Evolutionary conservation across 2,113 vertebrate species (phyloP), one percentile per base, ranked within the genome.

Genomic region (Sisor rabdophorus): DNA sequence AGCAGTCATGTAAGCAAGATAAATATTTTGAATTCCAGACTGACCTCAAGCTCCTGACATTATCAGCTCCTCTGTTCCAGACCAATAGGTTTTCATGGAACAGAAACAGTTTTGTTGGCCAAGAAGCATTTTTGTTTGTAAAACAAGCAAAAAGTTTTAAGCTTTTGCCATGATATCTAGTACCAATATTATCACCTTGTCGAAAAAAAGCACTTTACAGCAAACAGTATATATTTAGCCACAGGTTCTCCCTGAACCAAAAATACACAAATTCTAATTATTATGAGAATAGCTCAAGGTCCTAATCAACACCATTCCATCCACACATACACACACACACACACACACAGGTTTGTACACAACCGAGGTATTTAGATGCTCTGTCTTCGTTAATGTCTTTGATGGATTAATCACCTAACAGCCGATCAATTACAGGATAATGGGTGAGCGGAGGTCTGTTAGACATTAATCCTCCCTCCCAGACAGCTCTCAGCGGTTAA

Each of bases 371-470:
- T 75, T 80, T 64, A 70, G 64, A 75, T 48, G 58, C 48, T 78
- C 76, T 78, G 76, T 78, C 76, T 78, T 63, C 71, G 76, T 78
- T 78, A 78, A 78, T 78, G 76, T 63, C 69, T 78, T 78, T 78
- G 76, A 78, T 78, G 76, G 76, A 78, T 78, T 78, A 78, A 78
- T 78, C 76, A 78, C 76, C 76, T 78, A 78, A 78, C 76, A 78
- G 76, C 54, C 68, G 59, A 78, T 78, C 76, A 78, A 78, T 78
- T 78, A 78, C 76, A 78, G 76, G 76, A 78, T 78, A 78, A 78
- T 78, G 76, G 76, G 68, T 71, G 76, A 78, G 76, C 32, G 30
- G 76, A 71, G 76, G 76, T 78, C 76, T 71, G 76, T 71, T 71
- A 78, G 76, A 78, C 76, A 78, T 78, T 72, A 78, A 78, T 78